Conservation (phyloP, 2,797 vertebrate species). For the Nannoperca australis region DNA sequence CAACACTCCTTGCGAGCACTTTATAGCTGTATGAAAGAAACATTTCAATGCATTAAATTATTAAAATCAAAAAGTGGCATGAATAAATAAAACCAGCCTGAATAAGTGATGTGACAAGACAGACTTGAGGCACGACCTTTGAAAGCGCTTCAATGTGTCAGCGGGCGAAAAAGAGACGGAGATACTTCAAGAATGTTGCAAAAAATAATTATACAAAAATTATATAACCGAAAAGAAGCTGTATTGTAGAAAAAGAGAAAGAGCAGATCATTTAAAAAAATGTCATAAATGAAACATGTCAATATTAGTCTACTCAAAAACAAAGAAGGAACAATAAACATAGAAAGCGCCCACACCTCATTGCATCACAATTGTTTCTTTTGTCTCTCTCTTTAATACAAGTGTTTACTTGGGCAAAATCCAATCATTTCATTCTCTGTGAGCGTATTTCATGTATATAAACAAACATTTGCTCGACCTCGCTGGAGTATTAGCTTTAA, state of each 20-base stretch:
- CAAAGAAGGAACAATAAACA: constrained; percentile 58
- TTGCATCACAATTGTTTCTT: constrained; percentile 68
- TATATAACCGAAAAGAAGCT: constrained; percentile 4
- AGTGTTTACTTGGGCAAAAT: constrained; percentile 81
- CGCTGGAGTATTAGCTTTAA: constrained; percentile 91
- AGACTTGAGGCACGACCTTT: constrained; percentile 81
- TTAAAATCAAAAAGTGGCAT: constrained; percentile 85
- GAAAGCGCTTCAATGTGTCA: constrained; percentile 76
- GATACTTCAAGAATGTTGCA: constrained; percentile 35
- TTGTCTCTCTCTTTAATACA: constrained; percentile 70
- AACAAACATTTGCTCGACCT: constrained; percentile 95
- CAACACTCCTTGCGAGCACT: constrained; percentile 70
- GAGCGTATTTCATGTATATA: constrained; percentile 89
- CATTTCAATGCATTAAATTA: constrained; percentile 80
- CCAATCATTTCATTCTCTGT: constrained; percentile 81
- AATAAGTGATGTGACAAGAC: constrained; percentile 84
- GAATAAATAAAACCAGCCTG: constrained; percentile 81
- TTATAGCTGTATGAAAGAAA: constrained; percentile 76
- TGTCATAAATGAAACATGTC: constrained; percentile 54
- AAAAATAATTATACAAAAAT: not conserved
- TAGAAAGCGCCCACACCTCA: constrained; percentile 52
- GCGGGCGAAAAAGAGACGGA: constrained; percentile 49
- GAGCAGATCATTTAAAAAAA: constrained; percentile 31
- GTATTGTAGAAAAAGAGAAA: constrained; percentile 10
- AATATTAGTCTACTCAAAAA: constrained; percentile 56